phyloP scores from a whole-genome alignment of 2,888 invertebrate genomes.

The Chouioia cunea region DNA sequence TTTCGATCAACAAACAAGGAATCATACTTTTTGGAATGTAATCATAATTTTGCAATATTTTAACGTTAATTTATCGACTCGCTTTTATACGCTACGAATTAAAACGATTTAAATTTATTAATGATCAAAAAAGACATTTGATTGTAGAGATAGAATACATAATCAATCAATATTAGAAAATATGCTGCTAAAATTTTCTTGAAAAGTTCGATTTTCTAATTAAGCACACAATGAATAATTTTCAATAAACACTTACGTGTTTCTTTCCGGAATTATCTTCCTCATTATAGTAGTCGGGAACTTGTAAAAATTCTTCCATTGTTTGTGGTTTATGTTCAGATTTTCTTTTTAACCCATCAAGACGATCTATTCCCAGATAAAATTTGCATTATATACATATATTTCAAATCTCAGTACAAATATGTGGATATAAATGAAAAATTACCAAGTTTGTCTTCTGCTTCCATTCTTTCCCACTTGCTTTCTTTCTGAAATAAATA shows the following conservation, averaged over 20 bases:
- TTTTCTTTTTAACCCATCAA: conserved; percentile 89
- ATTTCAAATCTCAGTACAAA: background rate
- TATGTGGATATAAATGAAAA: conserved; percentile 2
- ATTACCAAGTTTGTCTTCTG: conserved; percentile 66
- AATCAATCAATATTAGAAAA: too few relatives aligned
- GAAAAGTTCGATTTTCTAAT: too few relatives aligned
- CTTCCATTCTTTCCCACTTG: conserved; percentile 67
- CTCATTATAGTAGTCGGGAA: conserved; percentile 79
- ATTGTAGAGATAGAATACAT: too few relatives aligned
- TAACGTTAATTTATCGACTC: too few relatives aligned
- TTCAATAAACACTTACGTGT: conserved; percentile 76
- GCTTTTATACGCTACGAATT: too few relatives aligned
- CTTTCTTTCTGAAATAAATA: conserved; percentile 58
- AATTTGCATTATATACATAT: background rate
- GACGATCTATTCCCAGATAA: conserved; percentile 77
- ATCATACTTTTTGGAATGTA: too few relatives aligned
- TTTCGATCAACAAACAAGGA: too few relatives aligned
- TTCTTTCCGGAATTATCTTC: conserved; percentile 83
- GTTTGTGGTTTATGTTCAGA: conserved; percentile 75
- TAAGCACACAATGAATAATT: conserved; percentile 1
- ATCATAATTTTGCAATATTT: too few relatives aligned
- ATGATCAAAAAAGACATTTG: too few relatives aligned
- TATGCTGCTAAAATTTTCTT: too few relatives aligned
- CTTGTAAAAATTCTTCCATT: conserved; percentile 93
- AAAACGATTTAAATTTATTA: too few relatives aligned